These are phyloP conservation scores for Chiroxiphia lanceolata DNA, from an alignment of 2,797 vertebrate species.

Conservation along the genomic window DNA sequence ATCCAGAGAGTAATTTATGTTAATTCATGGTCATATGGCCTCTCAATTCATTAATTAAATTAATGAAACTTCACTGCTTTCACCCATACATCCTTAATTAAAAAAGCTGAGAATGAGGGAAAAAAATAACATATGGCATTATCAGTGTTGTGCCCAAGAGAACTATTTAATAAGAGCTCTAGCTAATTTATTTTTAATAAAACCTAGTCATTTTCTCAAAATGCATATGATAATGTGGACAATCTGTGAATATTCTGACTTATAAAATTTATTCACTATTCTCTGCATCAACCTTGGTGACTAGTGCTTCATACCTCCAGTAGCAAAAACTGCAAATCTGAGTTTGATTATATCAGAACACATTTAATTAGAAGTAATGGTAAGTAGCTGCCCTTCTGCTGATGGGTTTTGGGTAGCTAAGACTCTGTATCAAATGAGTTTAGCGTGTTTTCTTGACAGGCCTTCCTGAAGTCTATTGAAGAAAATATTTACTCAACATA, in stretches of 20 bases:
- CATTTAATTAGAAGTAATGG: neutral
- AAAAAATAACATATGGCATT: constrained; percentile 39
- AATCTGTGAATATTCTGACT: neutral
- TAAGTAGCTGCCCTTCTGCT: neutral
- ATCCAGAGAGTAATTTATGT: constrained; percentile 12
- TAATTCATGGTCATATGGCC: constrained; percentile 14
- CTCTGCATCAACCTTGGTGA: neutral
- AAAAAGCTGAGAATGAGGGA: neutral
- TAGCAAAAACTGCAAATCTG: neutral
- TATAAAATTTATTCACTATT: neutral
- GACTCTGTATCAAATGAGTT: neutral
- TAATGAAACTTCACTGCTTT: constrained; percentile 62
- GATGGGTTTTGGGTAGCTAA: neutral
- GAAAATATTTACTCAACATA: neutral
- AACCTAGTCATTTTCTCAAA: neutral
- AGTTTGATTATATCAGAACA: neutral
- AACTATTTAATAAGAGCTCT: constrained; percentile 46
- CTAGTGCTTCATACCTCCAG: neutral
- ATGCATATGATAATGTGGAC: neutral
- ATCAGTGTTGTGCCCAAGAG: constrained; percentile 15
- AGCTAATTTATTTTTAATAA: constrained; percentile 52
- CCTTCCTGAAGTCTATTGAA: neutral
- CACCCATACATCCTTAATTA: constrained; percentile 44
- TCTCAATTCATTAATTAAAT: constrained; percentile 67
- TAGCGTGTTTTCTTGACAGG: neutral